phyloP scores from a whole-genome alignment of 2,888 invertebrate genomes.

The Tolmerus cingulatus region DNA sequence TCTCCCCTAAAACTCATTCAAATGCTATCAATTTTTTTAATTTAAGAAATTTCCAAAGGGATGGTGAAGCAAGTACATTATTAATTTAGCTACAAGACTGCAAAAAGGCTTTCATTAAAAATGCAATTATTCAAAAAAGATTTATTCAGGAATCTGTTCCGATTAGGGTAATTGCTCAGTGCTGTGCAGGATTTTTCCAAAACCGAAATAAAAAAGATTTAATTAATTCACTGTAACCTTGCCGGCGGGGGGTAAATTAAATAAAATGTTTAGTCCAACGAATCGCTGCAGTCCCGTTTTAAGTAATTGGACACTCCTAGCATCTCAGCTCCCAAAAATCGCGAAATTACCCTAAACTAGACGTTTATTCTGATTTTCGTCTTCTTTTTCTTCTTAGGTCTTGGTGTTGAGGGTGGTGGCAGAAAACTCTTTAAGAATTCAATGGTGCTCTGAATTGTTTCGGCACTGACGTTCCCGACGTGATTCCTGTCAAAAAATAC shows the following conservation, averaged over 20 bases:
- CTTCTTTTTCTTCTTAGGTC: slow-evolving; percentile 19
- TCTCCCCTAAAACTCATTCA: not conserved
- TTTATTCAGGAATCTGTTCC: not conserved
- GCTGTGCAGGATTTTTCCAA: not conserved
- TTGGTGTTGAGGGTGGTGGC: not conserved
- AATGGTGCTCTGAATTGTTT: slow-evolving; percentile 59
- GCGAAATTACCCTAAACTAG: not conserved
- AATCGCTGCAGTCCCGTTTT: not conserved
- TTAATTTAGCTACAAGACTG: not conserved
- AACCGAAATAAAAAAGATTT: not conserved
- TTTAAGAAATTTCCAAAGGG: not conserved
- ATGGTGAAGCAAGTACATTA: not conserved
- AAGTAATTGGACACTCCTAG: not conserved
- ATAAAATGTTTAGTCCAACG: not conserved
- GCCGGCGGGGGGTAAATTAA: not conserved
- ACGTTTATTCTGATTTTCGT: slow-evolving; percentile 31
- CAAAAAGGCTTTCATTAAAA: not conserved
- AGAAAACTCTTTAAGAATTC: slow-evolving; percentile 60
- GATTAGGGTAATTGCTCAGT: not conserved
- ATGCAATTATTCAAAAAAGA: not conserved
- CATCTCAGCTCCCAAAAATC: not conserved
- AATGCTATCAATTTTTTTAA: not conserved
- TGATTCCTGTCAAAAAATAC: slow-evolving; percentile 33
- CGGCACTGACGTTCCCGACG: slow-evolving; percentile 57
- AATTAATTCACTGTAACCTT: not conserved